phyloP scores from a whole-genome alignment of 2,797 vertebrate species.

The Microctenopoma stevenorrisi region DNA sequence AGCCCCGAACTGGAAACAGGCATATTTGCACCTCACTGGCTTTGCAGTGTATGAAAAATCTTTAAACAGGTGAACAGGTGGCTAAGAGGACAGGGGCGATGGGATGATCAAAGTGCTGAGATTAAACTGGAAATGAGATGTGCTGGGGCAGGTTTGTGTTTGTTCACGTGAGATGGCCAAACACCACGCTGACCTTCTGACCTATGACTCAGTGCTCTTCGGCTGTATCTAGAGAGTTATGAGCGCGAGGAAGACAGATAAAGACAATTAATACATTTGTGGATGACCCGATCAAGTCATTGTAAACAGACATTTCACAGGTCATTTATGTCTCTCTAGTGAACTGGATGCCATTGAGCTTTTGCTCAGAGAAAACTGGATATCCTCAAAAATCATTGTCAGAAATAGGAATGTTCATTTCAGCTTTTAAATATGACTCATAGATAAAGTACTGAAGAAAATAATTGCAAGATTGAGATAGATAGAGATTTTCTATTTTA shows the following conservation, averaged over 20 bases:
- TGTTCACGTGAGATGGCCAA: not conserved
- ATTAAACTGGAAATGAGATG: not conserved
- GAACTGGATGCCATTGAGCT: not conserved
- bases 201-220: not conserved
- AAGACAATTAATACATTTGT: no score
- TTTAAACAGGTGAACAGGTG: not conserved
- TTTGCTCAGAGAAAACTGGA: not conserved
- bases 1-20: not conserved
- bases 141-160: not conserved
- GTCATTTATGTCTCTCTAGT: not conserved
- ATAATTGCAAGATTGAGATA: not conserved
- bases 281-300: not conserved
- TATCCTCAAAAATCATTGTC: not conserved
- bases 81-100: not conserved
- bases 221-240: constrained; percentile 12
- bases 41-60: not conserved
- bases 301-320: not conserved
- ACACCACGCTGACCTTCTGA: constrained; percentile 5
- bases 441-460: not conserved
- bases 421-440: not conserved
- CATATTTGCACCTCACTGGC: not conserved
- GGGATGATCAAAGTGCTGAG: not conserved
- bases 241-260: not conserved
- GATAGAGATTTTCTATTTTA: not conserved
- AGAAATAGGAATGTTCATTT: no score